A percentile compares a stretch with the other conserved stretches of the same genome.
Conservation (phyloP, 2,888 invertebrate genomes). For the Scaeva pyrastri region DNA sequence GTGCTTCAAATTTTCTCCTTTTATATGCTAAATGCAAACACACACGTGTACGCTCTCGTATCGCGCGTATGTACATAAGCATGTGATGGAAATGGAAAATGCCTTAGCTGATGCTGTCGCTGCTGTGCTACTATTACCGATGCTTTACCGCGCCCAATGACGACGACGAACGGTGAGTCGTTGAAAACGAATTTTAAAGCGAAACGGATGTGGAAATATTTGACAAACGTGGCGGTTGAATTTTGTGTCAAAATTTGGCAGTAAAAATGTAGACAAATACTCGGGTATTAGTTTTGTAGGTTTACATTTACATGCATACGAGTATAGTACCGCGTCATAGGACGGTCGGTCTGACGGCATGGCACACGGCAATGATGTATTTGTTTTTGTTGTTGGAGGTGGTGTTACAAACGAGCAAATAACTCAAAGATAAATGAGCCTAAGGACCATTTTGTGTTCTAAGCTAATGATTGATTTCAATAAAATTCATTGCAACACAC, state of each 20-base stretch:
- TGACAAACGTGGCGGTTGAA: slow-evolving; percentile 54
- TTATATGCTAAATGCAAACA: slow-evolving; percentile 36
- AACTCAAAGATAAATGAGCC: slow-evolving; percentile 18
- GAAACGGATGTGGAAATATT: slow-evolving; percentile 51
- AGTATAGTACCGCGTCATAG: too few species aligned
- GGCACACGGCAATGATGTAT: neutral
- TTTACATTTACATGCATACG: neutral
- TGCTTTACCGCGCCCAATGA: too few species aligned
- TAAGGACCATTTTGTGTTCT: neutral
- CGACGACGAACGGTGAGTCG: too few species aligned
- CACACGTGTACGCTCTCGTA: slow-evolving; percentile 18
- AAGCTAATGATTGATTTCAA: slow-evolving; percentile 22
- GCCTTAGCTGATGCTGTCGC: neutral
- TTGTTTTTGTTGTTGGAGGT: neutral
- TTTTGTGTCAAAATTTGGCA: slow-evolving; percentile 46
- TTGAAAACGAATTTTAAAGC: slow-evolving; percentile 31
- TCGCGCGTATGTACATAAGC: neutral
- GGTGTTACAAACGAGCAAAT: slow-evolving; percentile 32
- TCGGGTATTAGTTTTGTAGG: slow-evolving; percentile 3
- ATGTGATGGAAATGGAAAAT: slow-evolving; percentile 24
- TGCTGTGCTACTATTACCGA: too few species aligned
- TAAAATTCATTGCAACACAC: neutral
- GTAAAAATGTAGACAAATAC: slow-evolving; percentile 37
- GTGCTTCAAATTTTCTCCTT: slow-evolving; percentile 36
- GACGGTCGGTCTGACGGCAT: neutral